Conservation (phyloP, 2,113 vertebrate genomes). For the Sturnus vulgaris region DNA sequence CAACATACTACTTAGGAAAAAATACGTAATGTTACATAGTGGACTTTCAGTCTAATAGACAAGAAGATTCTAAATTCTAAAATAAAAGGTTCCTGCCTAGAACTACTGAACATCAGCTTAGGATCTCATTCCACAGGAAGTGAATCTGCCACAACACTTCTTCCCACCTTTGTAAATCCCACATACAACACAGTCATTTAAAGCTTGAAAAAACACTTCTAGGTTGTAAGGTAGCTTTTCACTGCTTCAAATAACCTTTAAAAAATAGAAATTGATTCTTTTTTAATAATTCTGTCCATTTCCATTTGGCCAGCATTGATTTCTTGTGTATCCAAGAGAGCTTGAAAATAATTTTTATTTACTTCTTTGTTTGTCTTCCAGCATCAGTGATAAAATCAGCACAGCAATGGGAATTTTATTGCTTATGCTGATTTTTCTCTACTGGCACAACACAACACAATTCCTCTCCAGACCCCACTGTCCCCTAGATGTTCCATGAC, state of each 20-base stretch:
- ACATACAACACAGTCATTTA: not conserved
- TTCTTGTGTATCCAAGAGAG: not conserved
- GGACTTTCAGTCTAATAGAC: not conserved
- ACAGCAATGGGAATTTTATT: not conserved
- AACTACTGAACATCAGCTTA: not conserved
- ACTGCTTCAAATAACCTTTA: not conserved
- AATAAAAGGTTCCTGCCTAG: not conserved
- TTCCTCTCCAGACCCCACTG: not conserved
- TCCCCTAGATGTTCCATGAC: not conserved
- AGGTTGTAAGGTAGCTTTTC: not conserved
- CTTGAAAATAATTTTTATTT: conserved; percentile 35
- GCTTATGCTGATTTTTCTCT: not conserved
- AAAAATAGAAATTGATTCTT: not conserved
- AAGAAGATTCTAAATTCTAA: conserved; percentile 43
- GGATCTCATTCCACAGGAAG: conserved; percentile 9
- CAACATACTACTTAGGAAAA: not conserved
- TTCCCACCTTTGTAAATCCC: not conserved
- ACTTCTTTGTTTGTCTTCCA: not conserved
- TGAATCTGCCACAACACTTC: not conserved
- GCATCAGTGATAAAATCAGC: not conserved
- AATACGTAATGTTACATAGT: not conserved
- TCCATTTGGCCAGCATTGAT: not conserved
- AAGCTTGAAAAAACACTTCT: conserved; percentile 5
- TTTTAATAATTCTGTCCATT: conserved; percentile 1
- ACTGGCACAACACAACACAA: not conserved